A percentile compares a stretch with the other conserved stretches of the same genome.
phyloP scores from a whole-genome alignment of 2,797 vertebrate genomes.

The Lutjanus argentimaculatus region DNA sequence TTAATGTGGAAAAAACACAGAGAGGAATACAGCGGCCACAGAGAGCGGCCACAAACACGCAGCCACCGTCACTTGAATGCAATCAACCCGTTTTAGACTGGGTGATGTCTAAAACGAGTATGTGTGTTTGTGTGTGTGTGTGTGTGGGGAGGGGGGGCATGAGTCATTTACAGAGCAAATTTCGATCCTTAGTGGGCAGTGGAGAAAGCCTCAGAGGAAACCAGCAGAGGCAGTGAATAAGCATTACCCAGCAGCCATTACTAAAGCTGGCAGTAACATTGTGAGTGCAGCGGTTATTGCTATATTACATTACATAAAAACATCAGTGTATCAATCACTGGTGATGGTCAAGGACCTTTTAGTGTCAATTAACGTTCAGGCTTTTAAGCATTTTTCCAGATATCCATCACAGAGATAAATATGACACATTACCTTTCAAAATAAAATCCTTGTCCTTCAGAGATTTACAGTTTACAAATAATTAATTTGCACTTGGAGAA shows the following conservation, averaged over 20 bases:
- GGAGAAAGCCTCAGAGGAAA: conserved; percentile 15
- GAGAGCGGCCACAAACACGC: conserved; percentile 26
- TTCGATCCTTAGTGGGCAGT: background rate
- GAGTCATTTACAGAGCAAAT: conserved; percentile 16
- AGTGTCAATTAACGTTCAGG: background rate
- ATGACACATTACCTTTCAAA: background rate
- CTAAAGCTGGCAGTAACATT: background rate
- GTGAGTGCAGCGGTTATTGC: conserved; percentile 4
- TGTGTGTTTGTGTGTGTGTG: conserved; percentile 5
- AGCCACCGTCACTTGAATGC: conserved; percentile 38
- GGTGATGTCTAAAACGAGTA: conserved; percentile 18
- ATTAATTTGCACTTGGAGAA: background rate
- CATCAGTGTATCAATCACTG: conserved; percentile 4
- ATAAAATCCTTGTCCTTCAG: background rate
- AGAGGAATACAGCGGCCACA: conserved; percentile 29
- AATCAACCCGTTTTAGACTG: conserved; percentile 47
- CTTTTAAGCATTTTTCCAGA: background rate
- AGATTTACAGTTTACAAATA: background rate
- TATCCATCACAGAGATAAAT: background rate
- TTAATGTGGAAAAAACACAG: conserved; percentile 67
- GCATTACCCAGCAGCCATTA: conserved; percentile 7
- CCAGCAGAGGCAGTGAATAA: background rate
- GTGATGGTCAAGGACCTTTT: conserved; percentile 4
- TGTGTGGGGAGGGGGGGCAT: background rate
- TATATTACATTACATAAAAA: background rate